These are phyloP conservation scores for Paramuricea clavata DNA, from an alignment of 92 coral and sea anemone species.

Conservation along the genomic window DNA sequence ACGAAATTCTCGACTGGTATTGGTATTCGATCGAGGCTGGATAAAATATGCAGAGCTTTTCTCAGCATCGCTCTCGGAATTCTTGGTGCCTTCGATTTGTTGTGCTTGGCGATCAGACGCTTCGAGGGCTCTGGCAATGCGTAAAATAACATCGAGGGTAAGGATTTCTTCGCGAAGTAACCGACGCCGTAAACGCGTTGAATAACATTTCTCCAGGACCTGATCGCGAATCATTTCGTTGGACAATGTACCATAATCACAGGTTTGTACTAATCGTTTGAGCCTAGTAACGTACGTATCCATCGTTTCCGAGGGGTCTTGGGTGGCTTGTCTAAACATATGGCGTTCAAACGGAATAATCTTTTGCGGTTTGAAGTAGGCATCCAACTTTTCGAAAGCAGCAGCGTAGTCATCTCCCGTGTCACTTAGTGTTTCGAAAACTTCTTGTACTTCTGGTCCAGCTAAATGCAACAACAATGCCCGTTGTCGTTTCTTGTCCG, in stretches of 20 bases:
- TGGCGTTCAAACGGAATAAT: slow-evolving; percentile 17
- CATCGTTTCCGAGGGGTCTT: background rate
- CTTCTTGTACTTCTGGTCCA: slow-evolving; percentile 31
- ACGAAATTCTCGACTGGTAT: background rate
- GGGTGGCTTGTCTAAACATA: background rate
- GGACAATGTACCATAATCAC: slow-evolving; percentile 1
- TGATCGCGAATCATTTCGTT: slow-evolving; percentile 67
- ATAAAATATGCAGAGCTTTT: background rate
- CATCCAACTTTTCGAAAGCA: slow-evolving; percentile 5
- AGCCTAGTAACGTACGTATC: background rate
- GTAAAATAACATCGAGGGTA: slow-evolving; percentile 24
- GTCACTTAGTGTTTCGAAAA: slow-evolving; percentile 16
- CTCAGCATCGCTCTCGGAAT: background rate
- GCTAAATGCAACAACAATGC: slow-evolving; percentile 13
- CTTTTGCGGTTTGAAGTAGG: background rate
- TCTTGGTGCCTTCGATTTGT: background rate
- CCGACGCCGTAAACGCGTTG: slow-evolving; percentile 49
- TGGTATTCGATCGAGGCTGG: background rate
- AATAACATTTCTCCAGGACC: slow-evolving; percentile 60
- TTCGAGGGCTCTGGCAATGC: slow-evolving; percentile 12
- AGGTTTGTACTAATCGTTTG: background rate
- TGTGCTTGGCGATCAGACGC: slow-evolving; percentile 20
- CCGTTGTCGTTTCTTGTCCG: slow-evolving; percentile 8
- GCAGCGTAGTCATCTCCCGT: slow-evolving; percentile 1
- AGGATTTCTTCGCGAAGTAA: slow-evolving; percentile 55